These are phyloP conservation scores for Craseonycteris thonglongyai DNA, from an alignment of 2,113 vertebrate species.

Conservation along the genomic window DNA sequence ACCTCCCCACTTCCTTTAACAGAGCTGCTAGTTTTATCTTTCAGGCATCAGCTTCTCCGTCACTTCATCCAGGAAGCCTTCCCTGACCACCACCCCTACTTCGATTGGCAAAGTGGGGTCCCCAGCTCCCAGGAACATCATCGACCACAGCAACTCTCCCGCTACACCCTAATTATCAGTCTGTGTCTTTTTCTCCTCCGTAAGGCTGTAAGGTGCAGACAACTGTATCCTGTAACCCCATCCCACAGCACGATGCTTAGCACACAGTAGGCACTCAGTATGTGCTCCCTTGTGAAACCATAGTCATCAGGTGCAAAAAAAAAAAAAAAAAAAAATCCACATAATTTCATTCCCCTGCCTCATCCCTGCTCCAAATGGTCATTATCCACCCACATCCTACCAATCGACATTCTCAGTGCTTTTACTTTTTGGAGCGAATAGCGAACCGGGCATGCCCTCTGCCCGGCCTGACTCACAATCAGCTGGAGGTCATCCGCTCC, in stretches of 20 bases:
- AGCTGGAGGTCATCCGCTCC: slow-evolving; percentile 83
- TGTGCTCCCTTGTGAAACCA: neutral
- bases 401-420: neutral
- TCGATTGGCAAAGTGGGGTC: neutral
- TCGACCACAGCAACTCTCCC: neutral
- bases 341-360: neutral
- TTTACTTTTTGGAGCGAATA: neutral
- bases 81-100: neutral
- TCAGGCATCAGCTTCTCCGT: neutral
- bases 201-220: neutral
- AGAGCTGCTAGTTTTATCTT: neutral
- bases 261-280: neutral
- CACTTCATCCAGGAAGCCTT: neutral
- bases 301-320: neutral
- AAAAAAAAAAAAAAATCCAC: neutral
- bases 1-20: neutral
- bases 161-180: neutral
- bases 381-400: neutral
- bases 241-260: neutral
- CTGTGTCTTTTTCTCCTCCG: neutral
- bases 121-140: neutral
- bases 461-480: slow-evolving; percentile 82
- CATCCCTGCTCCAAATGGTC: neutral
- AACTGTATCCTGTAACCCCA: neutral
- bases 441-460: neutral